Evolutionary conservation across 2,113 vertebrate genomes (phyloP).

Genomic region (Podarcis raffonei): DNA sequence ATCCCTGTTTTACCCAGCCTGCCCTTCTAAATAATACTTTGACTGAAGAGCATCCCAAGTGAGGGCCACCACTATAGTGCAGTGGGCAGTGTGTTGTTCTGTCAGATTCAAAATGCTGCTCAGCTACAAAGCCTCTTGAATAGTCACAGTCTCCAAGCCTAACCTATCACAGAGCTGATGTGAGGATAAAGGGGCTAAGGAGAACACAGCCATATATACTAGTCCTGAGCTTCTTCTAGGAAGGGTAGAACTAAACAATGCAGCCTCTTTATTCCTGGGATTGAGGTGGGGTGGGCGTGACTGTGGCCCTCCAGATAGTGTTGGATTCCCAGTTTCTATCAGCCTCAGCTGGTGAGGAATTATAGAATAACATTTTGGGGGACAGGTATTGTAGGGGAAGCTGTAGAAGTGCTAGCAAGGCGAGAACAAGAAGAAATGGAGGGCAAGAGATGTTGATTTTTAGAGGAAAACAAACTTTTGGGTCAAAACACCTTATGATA

Average conservation of each 20-base stretch:
- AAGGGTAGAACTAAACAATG: too few species aligned
- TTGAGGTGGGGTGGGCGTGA: too few species aligned
- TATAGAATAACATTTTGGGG: neutral
- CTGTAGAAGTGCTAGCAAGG: neutral
- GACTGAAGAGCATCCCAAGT: neutral
- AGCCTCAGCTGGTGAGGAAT: neutral
- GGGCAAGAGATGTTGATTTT: neutral
- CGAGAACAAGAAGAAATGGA: neutral
- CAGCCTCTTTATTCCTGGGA: too few species aligned
- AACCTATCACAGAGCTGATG: neutral
- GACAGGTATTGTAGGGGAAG: neutral
- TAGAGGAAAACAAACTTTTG: neutral
- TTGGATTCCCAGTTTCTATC: neutral
- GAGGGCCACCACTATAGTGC: neutral
- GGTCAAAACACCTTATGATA: neutral
- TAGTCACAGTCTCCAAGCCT: neutral
- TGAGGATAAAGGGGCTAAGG: too few species aligned
- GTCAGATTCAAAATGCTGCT: too few species aligned
- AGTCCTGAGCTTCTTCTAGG: too few species aligned
- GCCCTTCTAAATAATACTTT: too few species aligned
- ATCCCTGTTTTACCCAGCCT: neutral
- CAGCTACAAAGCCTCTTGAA: neutral
- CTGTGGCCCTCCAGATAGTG: neutral
- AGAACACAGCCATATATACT: too few species aligned
- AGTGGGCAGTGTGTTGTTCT: too few species aligned